Percentiles rank a stretch among this genome's conserved stretches.
Conservation (phyloP, 2,113 vertebrate genomes). For the Neotragus moschatus region DNA sequence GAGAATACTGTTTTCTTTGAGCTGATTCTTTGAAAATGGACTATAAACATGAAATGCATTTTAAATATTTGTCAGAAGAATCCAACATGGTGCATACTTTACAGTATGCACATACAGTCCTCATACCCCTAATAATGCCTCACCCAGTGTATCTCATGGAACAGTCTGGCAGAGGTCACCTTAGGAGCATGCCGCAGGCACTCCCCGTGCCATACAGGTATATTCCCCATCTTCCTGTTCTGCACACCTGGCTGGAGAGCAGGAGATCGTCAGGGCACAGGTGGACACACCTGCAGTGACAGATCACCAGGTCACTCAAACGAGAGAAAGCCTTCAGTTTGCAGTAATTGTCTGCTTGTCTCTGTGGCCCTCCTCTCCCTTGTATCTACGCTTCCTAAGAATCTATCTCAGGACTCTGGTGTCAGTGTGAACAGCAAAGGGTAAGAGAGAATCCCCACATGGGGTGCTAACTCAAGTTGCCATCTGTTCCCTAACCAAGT, state of each 20-base stretch:
- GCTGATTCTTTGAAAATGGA: background rate
- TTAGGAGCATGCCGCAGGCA: accelerated
- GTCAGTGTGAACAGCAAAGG: background rate
- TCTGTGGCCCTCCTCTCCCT: no score
- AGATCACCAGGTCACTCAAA: background rate
- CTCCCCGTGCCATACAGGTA: accelerated
- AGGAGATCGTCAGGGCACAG: background rate
- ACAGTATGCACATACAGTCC: no score
- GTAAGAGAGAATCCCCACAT: background rate
- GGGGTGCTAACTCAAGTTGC: background rate
- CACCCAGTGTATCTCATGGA: background rate
- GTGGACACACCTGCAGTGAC: accelerated
- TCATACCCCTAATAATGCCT: background rate
- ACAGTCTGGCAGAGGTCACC: background rate
- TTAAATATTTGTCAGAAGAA: constrained; percentile 19
- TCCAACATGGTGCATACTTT: background rate
- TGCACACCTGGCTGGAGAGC: background rate
- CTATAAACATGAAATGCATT: background rate
- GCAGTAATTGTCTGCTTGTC: background rate
- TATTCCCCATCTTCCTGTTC: background rate
- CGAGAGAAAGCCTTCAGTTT: background rate
- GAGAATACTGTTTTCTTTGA: background rate
- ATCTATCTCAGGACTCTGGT: background rate
- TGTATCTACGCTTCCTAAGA: background rate
- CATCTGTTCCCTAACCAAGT: background rate